Percentiles rank a stretch among this genome's conserved stretches.
Conservation (phyloP, 2,888 invertebrate genomes). For the Agrochola lota region DNA sequence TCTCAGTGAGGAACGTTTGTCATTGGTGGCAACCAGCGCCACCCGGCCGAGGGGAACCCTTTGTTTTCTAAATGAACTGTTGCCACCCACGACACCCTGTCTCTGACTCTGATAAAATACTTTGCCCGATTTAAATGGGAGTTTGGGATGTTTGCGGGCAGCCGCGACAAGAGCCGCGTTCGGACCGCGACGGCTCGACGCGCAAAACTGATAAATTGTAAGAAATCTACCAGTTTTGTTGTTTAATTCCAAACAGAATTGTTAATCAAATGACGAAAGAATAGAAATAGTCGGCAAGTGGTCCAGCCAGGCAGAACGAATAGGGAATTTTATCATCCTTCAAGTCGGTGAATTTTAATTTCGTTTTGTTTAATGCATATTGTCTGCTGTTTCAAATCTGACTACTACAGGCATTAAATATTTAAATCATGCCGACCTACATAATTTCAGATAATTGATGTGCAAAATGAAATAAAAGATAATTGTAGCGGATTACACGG, state of each 20-base stretch:
- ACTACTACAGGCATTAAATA: background rate
- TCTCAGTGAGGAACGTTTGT: conserved; percentile 67
- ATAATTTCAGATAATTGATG: conserved; percentile 27
- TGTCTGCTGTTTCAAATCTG: background rate
- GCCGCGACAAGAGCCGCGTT: conserved; percentile 41
- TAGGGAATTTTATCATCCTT: conserved; percentile 16
- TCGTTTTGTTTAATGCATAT: conserved; percentile 1
- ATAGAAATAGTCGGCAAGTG: conserved; percentile 19
- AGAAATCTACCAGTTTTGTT: conserved; percentile 40
- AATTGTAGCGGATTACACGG: conserved; percentile 45
- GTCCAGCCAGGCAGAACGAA: conserved; percentile 19
- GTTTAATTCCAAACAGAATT: conserved; percentile 47
- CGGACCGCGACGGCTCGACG: conserved; percentile 40
- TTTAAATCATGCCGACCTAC: background rate
- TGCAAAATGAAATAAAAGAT: conserved; percentile 57
- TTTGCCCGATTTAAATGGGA: conserved; percentile 61
- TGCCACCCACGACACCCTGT: conserved; percentile 63
- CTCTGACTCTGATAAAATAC: conserved; percentile 69
- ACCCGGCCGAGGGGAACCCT: conserved; percentile 61
- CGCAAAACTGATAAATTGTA: conserved; percentile 55
- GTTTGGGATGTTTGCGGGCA: conserved; percentile 52
- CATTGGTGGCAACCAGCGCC: conserved; percentile 57
- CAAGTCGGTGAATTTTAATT: conserved; percentile 23
- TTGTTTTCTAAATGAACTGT: conserved; percentile 76
- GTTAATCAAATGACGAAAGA: conserved; percentile 49